These are phyloP conservation scores for Pelosia muscerda DNA, from an alignment of 2,888 invertebrate species.

Conservation along the genomic window DNA sequence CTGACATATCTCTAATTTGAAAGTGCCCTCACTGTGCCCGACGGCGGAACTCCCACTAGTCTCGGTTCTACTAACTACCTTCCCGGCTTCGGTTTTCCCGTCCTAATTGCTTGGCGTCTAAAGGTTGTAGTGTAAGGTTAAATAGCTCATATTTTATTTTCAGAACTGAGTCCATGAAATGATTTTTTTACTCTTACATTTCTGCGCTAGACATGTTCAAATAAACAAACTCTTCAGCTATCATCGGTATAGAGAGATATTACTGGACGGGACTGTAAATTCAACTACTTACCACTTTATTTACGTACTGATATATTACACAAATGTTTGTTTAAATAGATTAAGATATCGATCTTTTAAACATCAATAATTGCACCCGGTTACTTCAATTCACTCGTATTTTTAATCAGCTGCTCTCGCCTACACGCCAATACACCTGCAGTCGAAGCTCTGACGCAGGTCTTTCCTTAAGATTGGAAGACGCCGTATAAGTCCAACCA, in stretches of 20 bases:
- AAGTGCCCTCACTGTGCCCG: too few relatives aligned
- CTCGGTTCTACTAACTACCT: not conserved
- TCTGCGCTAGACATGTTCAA: not conserved
- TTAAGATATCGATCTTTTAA: not conserved
- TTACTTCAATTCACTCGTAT: not conserved
- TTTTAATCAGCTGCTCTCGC: too few relatives aligned
- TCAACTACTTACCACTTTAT: not conserved
- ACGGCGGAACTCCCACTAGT: not conserved
- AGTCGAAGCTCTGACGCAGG: too few relatives aligned
- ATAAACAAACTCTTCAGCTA: not conserved
- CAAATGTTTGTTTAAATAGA: not conserved
- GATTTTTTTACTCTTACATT: not conserved
- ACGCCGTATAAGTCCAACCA: too few relatives aligned
- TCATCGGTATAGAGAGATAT: not conserved
- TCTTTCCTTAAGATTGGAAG: too few relatives aligned
- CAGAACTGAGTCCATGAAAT: not conserved
- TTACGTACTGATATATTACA: not conserved
- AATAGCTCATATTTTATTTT: not conserved
- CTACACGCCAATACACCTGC: too few relatives aligned
- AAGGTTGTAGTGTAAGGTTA: not conserved
- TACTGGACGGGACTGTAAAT: not conserved
- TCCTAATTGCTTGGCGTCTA: not conserved
- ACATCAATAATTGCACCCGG: not conserved
- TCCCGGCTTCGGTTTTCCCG: not conserved
- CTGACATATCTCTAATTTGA: too few relatives aligned